These are phyloP conservation scores for Lissocephala sabroskyi DNA, from an alignment of 2,888 invertebrate genomes.

Conservation along the genomic window DNA sequence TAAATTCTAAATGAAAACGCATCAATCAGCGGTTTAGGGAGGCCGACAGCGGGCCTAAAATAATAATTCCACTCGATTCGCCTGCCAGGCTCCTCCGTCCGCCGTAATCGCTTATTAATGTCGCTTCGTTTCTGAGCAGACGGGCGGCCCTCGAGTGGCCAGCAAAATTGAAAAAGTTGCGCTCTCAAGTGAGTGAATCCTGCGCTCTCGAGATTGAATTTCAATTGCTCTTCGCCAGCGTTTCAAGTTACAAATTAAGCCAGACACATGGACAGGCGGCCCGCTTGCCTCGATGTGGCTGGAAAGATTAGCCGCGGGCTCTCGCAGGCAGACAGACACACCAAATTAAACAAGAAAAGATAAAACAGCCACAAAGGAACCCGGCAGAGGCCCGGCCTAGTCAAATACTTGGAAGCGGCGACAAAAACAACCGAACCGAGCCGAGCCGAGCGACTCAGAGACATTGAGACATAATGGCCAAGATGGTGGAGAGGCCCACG, in stretches of 20 bases:
- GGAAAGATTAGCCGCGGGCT: conserved; percentile 63
- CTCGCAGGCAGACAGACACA: conserved; percentile 29
- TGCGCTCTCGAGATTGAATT: neutral
- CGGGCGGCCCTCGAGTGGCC: conserved; percentile 3
- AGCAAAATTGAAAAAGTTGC: conserved; percentile 8
- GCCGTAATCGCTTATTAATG: conserved; percentile 19
- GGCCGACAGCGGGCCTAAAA: conserved; percentile 4
- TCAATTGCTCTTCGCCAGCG: conserved; percentile 1
- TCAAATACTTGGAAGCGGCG: conserved; percentile 35
- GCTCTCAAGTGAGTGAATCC: conserved; percentile 1
- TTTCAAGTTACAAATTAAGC: conserved; percentile 6
- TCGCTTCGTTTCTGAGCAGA: conserved; percentile 10
- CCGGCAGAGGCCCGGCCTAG: conserved; percentile 36
- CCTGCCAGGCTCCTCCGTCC: neutral
- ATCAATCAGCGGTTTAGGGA: conserved; percentile 51
- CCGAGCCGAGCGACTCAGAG: conserved; percentile 7
- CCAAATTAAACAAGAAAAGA: conserved; percentile 61
- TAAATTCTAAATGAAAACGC: conserved; percentile 66
- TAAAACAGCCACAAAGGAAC: conserved; percentile 27
- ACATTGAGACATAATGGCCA: conserved; percentile 6
- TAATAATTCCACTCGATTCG: conserved; percentile 10
- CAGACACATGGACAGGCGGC: neutral
- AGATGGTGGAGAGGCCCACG: conserved; percentile 4
- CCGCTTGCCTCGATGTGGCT: conserved; percentile 61
- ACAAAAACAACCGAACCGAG: conserved; percentile 18